phyloP scores from a whole-genome alignment of 1,140 invertebrate species.

The Micrasema longulum region DNA sequence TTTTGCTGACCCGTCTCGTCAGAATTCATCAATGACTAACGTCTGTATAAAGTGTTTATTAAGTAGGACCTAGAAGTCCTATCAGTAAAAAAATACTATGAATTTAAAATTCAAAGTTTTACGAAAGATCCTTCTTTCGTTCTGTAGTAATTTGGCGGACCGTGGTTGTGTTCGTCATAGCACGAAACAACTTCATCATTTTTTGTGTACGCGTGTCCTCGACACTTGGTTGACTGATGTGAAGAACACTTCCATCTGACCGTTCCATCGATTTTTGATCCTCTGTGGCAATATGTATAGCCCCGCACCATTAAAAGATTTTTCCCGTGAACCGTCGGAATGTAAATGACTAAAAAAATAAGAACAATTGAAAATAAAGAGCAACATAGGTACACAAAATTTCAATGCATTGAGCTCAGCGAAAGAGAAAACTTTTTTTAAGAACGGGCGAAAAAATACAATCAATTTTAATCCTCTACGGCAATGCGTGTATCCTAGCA shows the following conservation, averaged over 20 bases:
- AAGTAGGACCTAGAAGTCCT: too few species aligned
- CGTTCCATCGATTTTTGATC: constrained; percentile 12
- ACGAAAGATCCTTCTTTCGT: constrained; percentile 13
- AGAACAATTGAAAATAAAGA: not conserved
- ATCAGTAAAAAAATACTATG: too few species aligned
- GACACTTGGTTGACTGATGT: constrained; percentile 15
- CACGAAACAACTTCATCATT: not conserved
- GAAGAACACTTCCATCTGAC: constrained; percentile 33
- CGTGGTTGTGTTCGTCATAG: constrained; percentile 26
- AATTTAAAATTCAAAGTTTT: not conserved
- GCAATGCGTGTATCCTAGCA: too few species aligned
- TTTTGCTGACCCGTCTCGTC: too few species aligned
- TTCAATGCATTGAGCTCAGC: not conserved
- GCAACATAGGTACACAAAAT: not conserved
- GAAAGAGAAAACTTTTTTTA: too few species aligned
- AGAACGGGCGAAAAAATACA: too few species aligned
- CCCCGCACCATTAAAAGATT: constrained; percentile 25
- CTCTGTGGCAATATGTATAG: constrained; percentile 9
- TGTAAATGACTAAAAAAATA: constrained; percentile 30
- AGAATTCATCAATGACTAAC: too few species aligned
- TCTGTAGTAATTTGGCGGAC: constrained; percentile 7
- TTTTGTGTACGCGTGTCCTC: constrained; percentile 21
- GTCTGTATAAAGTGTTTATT: too few species aligned
- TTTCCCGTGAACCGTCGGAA: constrained; percentile 1
- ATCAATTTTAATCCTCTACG: too few species aligned